phyloP scores from a whole-genome alignment of 2,888 invertebrate species.

The Bellardia bayeri region DNA sequence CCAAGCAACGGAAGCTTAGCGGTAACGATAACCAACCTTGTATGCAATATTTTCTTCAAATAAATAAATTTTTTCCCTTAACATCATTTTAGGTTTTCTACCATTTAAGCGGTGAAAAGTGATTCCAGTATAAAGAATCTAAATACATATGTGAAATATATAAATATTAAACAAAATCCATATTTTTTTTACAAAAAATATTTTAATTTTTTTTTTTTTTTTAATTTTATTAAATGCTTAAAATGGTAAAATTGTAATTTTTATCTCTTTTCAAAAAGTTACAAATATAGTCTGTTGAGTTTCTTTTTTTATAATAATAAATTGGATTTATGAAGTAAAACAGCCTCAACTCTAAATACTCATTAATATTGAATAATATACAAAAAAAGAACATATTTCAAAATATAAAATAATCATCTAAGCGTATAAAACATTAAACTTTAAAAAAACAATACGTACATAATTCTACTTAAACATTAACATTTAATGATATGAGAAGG shows the following conservation, averaged over 20 bases:
- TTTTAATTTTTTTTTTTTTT: neutral
- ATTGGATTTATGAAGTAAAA: slow-evolving; percentile 53
- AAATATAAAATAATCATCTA: neutral
- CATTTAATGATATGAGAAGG: slow-evolving; percentile 54
- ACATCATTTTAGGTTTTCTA: too few relatives aligned
- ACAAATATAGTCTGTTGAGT: neutral
- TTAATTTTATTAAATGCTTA: slow-evolving; percentile 22
- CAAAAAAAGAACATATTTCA: slow-evolving; percentile 8
- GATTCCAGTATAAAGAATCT: too few relatives aligned
- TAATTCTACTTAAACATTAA: slow-evolving; percentile 32
- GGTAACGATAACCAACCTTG: too few relatives aligned
- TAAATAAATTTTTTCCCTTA: too few relatives aligned
- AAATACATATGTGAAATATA: too few relatives aligned
- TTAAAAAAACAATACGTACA: slow-evolving; percentile 1
- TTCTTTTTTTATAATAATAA: slow-evolving; percentile 14
- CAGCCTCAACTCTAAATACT: slow-evolving; percentile 64
- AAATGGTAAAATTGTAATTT: neutral
- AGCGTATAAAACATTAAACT: neutral
- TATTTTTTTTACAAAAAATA: slow-evolving; percentile 12
- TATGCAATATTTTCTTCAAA: too few relatives aligned
- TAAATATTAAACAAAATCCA: neutral
- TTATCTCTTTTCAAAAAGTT: slow-evolving; percentile 16
- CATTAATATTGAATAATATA: slow-evolving; percentile 28
- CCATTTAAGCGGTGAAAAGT: too few relatives aligned
- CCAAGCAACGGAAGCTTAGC: too few relatives aligned